Evolutionary conservation across 2,888 invertebrate genomes (phyloP), one percentile per base, ranked within the genome.

Genomic region (Cheilosia impressa): DNA sequence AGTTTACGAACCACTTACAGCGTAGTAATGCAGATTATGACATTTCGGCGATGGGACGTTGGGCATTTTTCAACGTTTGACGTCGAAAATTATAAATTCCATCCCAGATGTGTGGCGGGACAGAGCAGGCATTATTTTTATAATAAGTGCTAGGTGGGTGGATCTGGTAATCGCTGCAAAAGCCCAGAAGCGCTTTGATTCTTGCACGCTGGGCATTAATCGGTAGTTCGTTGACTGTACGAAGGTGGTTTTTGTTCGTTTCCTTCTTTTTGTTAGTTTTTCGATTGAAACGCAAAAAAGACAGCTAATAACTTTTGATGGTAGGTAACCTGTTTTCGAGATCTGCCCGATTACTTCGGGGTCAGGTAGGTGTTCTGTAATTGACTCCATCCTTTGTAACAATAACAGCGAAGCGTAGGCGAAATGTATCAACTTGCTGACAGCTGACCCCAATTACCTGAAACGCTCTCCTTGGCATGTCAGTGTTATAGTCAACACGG

Each of bases 1-100:
- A 83, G 73, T 78, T 68, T 27, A 62, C 41, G 47, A 38, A 72
- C 17, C 55, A 57, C 76, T 55, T 55, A 63, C 50, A n/a, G 55
- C 50, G 62, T 47, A 50, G 17, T 68, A 22, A 62, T 62, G 55
- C 47, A 13, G 58, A 52, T 73, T 78, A 62, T 55, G 62, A 62
- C 50, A 41, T 50, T 55, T 27, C 24, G 19, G 9, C 38, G 38
- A 62, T 27, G 27, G 38, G 41, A 7, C 17, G 24, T 45, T 1
- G 19, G 17, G 38, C 47, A 27, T 6, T 27, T 34, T 45, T 19
- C 31, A 0, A 24, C 10, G 58, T 55, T 43, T 24, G 38, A 43
- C 24, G 53, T 66, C 19, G 19, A 31, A n/a, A 43, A 19, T 63
- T 34, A 55, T 7, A 47, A 55, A 47, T 62, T 24, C 34, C n/a